These are phyloP conservation scores for Acleris laterana DNA, from an alignment of 2,888 invertebrate species.

Conservation along the genomic window DNA sequence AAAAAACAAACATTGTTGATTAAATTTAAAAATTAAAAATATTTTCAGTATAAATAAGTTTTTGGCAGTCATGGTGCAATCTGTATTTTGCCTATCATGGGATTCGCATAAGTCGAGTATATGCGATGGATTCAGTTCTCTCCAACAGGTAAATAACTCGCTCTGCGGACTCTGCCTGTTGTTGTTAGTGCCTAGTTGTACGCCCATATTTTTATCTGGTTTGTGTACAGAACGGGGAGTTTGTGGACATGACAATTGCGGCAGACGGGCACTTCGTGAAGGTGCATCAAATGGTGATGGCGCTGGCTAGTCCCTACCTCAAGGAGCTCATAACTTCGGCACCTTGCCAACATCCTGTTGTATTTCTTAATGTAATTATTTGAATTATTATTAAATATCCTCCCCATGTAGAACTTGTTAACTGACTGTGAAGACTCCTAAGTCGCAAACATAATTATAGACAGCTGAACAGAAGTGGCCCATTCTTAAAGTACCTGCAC, in stretches of 20 bases:
- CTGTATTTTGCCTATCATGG: conserved; percentile 73
- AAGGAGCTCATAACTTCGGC: conserved; percentile 74
- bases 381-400: too few species aligned
- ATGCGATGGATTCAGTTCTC: conserved; percentile 70
- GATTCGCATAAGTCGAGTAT: conserved; percentile 71
- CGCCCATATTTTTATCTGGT: conserved; percentile 4
- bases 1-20: too few species aligned
- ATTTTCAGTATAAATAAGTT: too few species aligned
- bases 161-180: not conserved
- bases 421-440: too few species aligned
- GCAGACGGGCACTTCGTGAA: conserved; percentile 77
- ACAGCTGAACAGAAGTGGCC: too few species aligned
- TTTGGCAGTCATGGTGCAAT: conserved; percentile 56
- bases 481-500: too few species aligned
- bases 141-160: conserved; percentile 68
- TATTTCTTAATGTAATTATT: conserved; percentile 75
- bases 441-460: too few species aligned
- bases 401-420: not conserved
- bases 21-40: too few species aligned
- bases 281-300: conserved; percentile 72
- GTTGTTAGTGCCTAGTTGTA: not conserved
- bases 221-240: conserved; percentile 72
- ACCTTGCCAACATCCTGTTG: conserved; percentile 75
- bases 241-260: conserved; percentile 78
- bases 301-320: conserved; percentile 75